Evolutionary conservation across 2,113 vertebrate species (phyloP).

Genomic region (Pagrus major): DNA sequence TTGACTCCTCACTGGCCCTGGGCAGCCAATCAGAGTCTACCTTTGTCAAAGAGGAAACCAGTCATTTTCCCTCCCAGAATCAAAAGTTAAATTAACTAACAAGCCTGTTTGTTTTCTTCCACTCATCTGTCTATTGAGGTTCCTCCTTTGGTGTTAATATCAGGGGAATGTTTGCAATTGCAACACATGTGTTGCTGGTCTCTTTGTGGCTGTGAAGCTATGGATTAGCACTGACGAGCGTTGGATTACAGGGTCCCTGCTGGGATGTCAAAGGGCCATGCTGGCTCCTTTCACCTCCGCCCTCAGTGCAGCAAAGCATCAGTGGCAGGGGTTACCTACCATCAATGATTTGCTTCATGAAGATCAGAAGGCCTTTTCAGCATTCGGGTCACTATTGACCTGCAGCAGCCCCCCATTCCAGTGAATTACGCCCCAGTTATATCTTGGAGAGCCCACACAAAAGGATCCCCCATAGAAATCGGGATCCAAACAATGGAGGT

Average conservation of each 20-base stretch:
- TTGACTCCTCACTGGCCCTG: constrained; percentile 22
- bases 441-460: constrained; percentile 62
- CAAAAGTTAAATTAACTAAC: constrained; percentile 14
- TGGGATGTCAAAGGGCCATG: constrained; percentile 74
- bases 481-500: constrained; percentile 56
- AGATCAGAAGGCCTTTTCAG: constrained; percentile 83
- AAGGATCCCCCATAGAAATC: constrained; percentile 45
- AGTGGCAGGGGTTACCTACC: constrained; percentile 71
- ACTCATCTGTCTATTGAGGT: not conserved
- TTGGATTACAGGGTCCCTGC: constrained; percentile 76
- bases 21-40: constrained; percentile 25
- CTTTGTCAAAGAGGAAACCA: not conserved
- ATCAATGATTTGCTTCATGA: constrained; percentile 83
- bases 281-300: constrained; percentile 80
- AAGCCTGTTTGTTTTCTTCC: constrained; percentile 11
- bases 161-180: constrained; percentile 15
- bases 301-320: constrained; percentile 69
- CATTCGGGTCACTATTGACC: constrained; percentile 81
- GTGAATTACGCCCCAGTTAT: constrained; percentile 73
- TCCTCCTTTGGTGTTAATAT: constrained; percentile 19
- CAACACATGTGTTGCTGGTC: constrained; percentile 35
- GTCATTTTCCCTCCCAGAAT: constrained; percentile 1
- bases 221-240: constrained; percentile 72
- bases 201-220: constrained; percentile 55
- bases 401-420: constrained; percentile 80